Evolutionary conservation across 2,113 vertebrate species (phyloP).

Genomic region (Salvelinus alpinus): DNA sequence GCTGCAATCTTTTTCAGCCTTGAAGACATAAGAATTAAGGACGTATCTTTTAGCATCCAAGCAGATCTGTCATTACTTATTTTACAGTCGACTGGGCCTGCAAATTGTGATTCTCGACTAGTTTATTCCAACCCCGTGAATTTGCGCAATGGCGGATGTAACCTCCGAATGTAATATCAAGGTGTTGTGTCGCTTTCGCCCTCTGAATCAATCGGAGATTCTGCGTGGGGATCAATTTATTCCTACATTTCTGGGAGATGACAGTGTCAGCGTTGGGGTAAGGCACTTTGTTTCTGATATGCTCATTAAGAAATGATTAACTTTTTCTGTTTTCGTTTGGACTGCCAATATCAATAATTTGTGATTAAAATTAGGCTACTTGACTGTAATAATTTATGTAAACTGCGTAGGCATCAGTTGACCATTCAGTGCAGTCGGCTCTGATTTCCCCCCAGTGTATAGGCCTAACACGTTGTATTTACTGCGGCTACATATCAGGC

Average conservation of each 20-base stretch:
- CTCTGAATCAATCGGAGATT: slow-evolving; percentile 84
- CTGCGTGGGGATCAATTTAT: slow-evolving; percentile 82
- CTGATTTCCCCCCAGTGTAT: not conserved
- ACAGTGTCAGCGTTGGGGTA: slow-evolving; percentile 83
- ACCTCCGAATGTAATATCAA: slow-evolving; percentile 85
- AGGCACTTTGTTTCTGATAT: slow-evolving; percentile 53
- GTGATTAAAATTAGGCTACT: no score
- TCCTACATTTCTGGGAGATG: slow-evolving; percentile 83
- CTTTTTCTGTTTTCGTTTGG: not conserved
- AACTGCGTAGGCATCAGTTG: no score
- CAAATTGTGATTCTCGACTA: slow-evolving; percentile 22
- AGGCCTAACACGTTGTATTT: no score
- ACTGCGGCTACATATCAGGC: no score
- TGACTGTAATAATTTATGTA: no score
- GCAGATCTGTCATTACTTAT: slow-evolving; percentile 15
- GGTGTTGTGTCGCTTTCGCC: slow-evolving; percentile 88
- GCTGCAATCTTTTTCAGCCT: not conserved
- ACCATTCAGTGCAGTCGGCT: not conserved
- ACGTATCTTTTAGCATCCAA: not conserved
- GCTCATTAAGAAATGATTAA: slow-evolving; percentile 60
- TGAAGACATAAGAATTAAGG: not conserved
- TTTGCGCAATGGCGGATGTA: slow-evolving; percentile 80
- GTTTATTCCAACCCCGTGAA: slow-evolving; percentile 36
- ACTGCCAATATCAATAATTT: not conserved
- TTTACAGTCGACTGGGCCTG: slow-evolving; percentile 38